Evolutionary conservation across 1,140 invertebrate species (phyloP).

Genomic region (Drosophila watanabei): DNA sequence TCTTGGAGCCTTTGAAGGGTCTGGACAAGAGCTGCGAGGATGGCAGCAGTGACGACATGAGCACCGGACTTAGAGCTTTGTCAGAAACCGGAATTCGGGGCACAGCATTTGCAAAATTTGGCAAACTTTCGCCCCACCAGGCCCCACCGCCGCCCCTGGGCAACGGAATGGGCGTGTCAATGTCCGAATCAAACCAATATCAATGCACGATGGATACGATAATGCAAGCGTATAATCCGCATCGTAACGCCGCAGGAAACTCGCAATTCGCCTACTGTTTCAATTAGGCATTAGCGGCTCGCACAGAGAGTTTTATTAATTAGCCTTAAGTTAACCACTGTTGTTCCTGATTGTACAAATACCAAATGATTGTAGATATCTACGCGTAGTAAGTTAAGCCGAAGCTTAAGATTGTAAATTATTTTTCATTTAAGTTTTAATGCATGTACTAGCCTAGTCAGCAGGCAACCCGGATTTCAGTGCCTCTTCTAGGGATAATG

Average conservation of each 20-base stretch:
- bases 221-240: conserved; percentile 85
- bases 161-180: conserved; percentile 37
- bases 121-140: conserved; percentile 29
- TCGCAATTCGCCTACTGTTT: conserved; percentile 78
- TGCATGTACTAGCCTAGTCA: conserved; percentile 32
- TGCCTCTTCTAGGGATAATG: conserved; percentile 34
- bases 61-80: conserved; percentile 47
- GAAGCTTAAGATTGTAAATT: conserved; percentile 51
- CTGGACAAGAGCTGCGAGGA: conserved; percentile 72
- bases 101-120: conserved; percentile 67
- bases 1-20: conserved; percentile 69
- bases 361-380: conserved; percentile 71
- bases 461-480: conserved; percentile 18
- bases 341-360: conserved; percentile 82
- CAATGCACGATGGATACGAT: conserved; percentile 85
- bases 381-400: conserved; percentile 52
- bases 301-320: conserved; percentile 32
- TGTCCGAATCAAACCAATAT: conserved; percentile 67
- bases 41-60: conserved; percentile 59
- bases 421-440: conserved; percentile 14
- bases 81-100: conserved; percentile 36
- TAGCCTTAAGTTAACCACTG: conserved; percentile 46
- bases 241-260: conserved; percentile 73
- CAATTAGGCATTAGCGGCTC: conserved; percentile 48
- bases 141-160: conserved; percentile 18